Evolutionary conservation across 2,888 invertebrate genomes (phyloP).

Genomic region (Orthonevra nobilis): DNA sequence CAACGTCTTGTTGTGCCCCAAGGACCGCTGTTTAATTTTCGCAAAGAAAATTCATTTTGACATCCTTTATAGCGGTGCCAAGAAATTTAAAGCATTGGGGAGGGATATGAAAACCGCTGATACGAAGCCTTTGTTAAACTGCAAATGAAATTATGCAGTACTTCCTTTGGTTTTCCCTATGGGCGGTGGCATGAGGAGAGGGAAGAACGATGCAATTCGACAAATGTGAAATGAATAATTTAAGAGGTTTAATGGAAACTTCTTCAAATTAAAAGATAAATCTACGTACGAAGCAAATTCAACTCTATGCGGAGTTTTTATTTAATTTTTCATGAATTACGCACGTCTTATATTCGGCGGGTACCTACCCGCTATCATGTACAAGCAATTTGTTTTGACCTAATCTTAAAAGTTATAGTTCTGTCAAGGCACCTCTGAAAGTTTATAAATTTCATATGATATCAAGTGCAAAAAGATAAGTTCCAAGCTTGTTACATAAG

Average conservation of each 20-base stretch:
- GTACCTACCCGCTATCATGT: too few species aligned
- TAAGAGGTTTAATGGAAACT: constrained; percentile 54
- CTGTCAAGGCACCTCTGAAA: too few species aligned
- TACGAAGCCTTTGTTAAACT: constrained; percentile 28
- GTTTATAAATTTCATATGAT: too few species aligned
- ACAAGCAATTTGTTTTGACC: too few species aligned
- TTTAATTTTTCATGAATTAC: too few species aligned
- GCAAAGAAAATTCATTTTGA: constrained; percentile 58
- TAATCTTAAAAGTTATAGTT: too few species aligned
- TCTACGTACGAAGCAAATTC: too few species aligned
- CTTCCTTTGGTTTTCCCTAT: constrained; percentile 39
- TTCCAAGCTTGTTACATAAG: too few species aligned
- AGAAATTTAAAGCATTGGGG: constrained; percentile 55
- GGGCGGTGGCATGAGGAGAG: not conserved
- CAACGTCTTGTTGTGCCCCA: constrained; percentile 60
- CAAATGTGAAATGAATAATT: constrained; percentile 52
- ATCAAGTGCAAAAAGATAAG: too few species aligned
- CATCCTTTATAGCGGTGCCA: constrained; percentile 64
- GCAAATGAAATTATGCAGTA: constrained; percentile 67
- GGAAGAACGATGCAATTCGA: constrained; percentile 32
- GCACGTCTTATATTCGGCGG: too few species aligned
- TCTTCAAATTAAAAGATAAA: constrained; percentile 34
- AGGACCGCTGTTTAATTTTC: constrained; percentile 17
- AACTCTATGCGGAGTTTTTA: too few species aligned
- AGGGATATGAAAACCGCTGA: constrained; percentile 20